Evolutionary conservation across 2,888 invertebrate species (phyloP), one percentile per base, ranked within the genome.

Genomic region (Charanyca ferruginea): DNA sequence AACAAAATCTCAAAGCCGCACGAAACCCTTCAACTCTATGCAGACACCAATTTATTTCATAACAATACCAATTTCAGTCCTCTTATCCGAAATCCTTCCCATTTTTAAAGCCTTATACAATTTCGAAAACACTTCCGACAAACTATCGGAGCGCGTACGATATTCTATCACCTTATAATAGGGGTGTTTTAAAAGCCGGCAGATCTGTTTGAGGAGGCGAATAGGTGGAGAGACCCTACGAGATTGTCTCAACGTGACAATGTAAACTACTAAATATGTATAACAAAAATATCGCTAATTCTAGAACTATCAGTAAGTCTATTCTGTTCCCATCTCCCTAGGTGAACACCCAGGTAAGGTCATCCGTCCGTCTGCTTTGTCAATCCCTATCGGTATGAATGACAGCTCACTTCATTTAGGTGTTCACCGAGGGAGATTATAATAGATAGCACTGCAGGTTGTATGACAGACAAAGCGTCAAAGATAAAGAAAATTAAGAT

Each of bases 61-160:
- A 77, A 72, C 51, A 72, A 52, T 59, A 66, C 55, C 72, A 72
- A 72, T 72, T 72, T 53, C 45, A 66, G 22, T 1, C 28, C 62
- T 59, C 72, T 66, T 53, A 60, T 44, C 66, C 49, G 4, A 16
- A 54, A 62, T 60, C 54, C 35, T 22, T 48, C 54, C 61, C 42
- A 77, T 62, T 75, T 76, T 72, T 62, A 72, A 74, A 77, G 66
- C 72, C 77, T 72, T 59, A 72, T 60, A 77, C 69, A 71, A 77
- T 79, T 61, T 74, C 41, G 49, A 71, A 52, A 61, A 68, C 65
- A 61, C 64, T 74, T 66, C 48, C 45, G 47, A 42, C 63, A 44
- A 66, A 67, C 77, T 72, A 69, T 75, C 61, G 65, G 51, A 42
- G 65, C 65, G 66, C 70, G 57, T 66, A 18, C 63, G 62, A 63